Evolutionary conservation across 2,797 vertebrate species (phyloP).

Genomic region (Neosilurus hyrtlii): DNA sequence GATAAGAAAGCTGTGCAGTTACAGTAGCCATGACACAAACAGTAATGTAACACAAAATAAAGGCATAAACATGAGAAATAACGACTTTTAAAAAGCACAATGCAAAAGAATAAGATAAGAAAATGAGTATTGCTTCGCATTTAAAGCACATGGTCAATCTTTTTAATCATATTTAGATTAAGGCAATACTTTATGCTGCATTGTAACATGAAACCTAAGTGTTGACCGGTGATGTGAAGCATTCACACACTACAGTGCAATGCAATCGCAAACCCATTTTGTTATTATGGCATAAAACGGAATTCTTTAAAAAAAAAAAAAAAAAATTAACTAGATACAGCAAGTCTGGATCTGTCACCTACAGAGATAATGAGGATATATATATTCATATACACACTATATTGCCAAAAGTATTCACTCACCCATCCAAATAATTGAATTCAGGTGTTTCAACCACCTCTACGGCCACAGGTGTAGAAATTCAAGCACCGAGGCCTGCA

Average conservation of each 20-base stretch:
- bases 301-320: not conserved
- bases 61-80: constrained; percentile 1
- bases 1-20: not conserved
- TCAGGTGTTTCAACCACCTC: too few relatives aligned
- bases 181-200: constrained; percentile 58
- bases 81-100: not conserved
- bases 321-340: not conserved
- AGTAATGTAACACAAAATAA: not conserved
- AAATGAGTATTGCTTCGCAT: constrained; percentile 63
- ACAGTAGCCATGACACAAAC: not conserved
- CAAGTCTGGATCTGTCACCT: not conserved
- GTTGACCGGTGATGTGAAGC: constrained; percentile 1
- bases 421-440: too few relatives aligned
- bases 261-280: not conserved
- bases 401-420: too few relatives aligned
- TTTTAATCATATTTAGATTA: constrained; percentile 48
- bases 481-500: too few relatives aligned
- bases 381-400: too few relatives aligned
- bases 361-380: not conserved
- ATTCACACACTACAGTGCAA: not conserved
- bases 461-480: too few relatives aligned
- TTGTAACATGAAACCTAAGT: constrained; percentile 7
- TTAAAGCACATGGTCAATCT: constrained; percentile 12
- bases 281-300: not conserved
- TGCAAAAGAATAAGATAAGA: constrained; percentile 21